Conservation (phyloP, 2,113 vertebrate genomes). For the Campylomormyrus numenius region DNA sequence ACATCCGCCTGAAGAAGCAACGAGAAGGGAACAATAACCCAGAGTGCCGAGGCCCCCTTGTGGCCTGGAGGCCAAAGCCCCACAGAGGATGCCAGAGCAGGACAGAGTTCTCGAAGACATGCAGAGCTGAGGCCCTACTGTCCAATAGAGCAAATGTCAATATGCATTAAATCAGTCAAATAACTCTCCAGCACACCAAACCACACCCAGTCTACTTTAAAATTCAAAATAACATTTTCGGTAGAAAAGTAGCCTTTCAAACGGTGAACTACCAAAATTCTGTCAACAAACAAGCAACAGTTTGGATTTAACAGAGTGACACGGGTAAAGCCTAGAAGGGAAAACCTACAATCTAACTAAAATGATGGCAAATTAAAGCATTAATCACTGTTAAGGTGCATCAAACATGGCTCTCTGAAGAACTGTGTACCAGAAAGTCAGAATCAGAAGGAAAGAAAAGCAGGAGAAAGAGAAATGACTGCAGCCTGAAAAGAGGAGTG, state of each 20-base stretch:
- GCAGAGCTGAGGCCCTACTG: not conserved
- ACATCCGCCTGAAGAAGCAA: slow-evolving; percentile 71
- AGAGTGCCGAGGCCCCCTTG: not conserved
- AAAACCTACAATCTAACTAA: slow-evolving; percentile 66
- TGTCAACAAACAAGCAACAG: not conserved
- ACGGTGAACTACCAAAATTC: not conserved
- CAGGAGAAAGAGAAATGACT: not conserved
- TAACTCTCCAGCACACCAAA: not conserved
- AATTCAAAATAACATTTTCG: not conserved
- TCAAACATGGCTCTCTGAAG: slow-evolving; percentile 52
- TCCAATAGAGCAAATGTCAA: not conserved
- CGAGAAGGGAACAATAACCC: not conserved
- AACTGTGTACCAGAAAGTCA: slow-evolving; percentile 13
- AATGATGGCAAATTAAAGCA: slow-evolving; percentile 66
- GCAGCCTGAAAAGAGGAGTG: not conserved
- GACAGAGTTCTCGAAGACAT: not conserved
- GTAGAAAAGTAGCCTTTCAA: not conserved
- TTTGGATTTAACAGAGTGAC: slow-evolving; percentile 33
- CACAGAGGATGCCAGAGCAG: not conserved
- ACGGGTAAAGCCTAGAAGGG: slow-evolving; percentile 51
- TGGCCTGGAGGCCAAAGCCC: not conserved
- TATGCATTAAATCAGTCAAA: not conserved
- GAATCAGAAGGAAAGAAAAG: not conserved
- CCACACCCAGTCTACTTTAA: not conserved
- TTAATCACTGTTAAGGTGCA: slow-evolving; percentile 65